Percentiles rank a stretch among this genome's conserved stretches.
phyloP scores from a whole-genome alignment of 1,140 invertebrate genomes.

The Samia ricini region DNA sequence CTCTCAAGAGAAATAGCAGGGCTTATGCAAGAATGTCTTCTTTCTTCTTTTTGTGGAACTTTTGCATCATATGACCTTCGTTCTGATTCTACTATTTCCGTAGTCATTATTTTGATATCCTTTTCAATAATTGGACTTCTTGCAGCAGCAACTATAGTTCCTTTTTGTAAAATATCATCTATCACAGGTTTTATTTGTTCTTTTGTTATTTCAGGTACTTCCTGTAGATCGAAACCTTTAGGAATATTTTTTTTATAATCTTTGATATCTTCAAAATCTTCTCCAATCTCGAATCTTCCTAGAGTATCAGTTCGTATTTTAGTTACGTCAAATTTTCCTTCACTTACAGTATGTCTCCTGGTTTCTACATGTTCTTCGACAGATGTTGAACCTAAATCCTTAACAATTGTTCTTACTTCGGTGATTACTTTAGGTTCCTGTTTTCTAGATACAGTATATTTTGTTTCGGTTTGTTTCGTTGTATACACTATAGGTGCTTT shows the following conservation, averaged over 20 bases:
- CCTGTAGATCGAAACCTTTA: conserved; percentile 36
- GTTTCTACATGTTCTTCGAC: conserved; percentile 27
- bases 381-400: conserved; percentile 18
- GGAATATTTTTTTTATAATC: conserved; percentile 29
- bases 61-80: conserved; percentile 66
- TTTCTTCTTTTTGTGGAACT: conserved; percentile 66
- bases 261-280: conserved; percentile 34
- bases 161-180: conserved; percentile 66
- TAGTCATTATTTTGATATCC: conserved; percentile 53
- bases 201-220: conserved; percentile 54
- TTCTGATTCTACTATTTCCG: conserved; percentile 64
- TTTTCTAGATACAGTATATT: conserved; percentile 26
- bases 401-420: conserved; percentile 22
- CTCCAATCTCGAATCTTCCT: conserved; percentile 50
- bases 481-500: conserved; percentile 18
- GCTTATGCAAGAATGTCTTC: conserved; percentile 69
- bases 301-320: conserved; percentile 62
- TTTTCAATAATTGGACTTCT: conserved; percentile 60
- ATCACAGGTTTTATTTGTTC: conserved; percentile 65
- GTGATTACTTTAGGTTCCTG: conserved; percentile 34
- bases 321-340: conserved; percentile 51
- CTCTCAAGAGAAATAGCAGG: conserved; percentile 71
- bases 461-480: conserved; percentile 33
- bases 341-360: conserved; percentile 25
- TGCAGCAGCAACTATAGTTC: conserved; percentile 50